phyloP scores from a whole-genome alignment of 2,113 vertebrate species.

The Cyphomyrus discorhynchus region DNA sequence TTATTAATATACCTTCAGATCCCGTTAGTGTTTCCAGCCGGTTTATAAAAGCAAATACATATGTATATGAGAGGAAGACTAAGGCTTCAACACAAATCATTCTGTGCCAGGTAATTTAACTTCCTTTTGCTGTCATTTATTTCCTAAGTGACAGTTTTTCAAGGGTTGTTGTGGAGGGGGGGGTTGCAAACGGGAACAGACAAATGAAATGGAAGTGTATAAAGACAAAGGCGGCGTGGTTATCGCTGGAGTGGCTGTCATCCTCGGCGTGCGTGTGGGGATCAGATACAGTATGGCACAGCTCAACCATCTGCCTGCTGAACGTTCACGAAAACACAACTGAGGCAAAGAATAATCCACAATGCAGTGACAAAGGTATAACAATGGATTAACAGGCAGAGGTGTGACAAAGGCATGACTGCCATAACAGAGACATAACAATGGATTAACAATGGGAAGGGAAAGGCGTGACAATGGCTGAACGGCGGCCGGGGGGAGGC shows the following conservation, averaged over 20 bases:
- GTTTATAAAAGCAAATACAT: background rate
- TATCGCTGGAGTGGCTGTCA: background rate
- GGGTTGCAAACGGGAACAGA: background rate
- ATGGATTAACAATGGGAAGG: background rate
- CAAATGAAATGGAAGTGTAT: background rate
- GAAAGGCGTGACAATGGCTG: background rate
- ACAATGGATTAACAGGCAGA: background rate
- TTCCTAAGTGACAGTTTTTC: slow-evolving; percentile 21
- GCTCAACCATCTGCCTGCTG: background rate
- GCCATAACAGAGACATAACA: background rate
- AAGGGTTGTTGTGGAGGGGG: background rate
- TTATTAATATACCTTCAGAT: background rate
- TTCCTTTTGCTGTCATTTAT: slow-evolving; percentile 26
- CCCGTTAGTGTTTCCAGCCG: background rate
- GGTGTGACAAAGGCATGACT: background rate
- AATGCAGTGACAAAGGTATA: background rate
- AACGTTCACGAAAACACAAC: background rate
- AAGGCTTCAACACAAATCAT: background rate
- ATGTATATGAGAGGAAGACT: background rate
- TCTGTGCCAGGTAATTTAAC: background rate
- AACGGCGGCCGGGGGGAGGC: background rate
- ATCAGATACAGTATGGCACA: background rate
- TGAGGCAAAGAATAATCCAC: background rate
- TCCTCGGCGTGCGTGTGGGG: background rate
- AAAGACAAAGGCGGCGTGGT: background rate